phyloP scores from a whole-genome alignment of 2,888 invertebrate genomes.

The Apoda limacodes region DNA sequence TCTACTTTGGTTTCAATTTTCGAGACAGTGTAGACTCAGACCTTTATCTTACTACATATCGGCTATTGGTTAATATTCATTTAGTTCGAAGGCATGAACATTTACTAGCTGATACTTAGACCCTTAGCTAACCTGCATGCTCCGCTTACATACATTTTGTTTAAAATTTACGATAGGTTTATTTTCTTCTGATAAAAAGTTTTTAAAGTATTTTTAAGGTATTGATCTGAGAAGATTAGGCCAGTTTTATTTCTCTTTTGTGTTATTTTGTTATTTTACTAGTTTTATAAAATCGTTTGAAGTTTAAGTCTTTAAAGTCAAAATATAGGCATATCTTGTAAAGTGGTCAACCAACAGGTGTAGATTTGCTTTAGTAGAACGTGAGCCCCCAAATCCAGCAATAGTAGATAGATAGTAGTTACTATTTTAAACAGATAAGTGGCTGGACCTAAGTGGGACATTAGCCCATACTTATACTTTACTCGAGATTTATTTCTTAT shows the following conservation, averaged over 20 bases:
- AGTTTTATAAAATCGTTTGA: conserved; percentile 21
- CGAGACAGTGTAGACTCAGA: too few species aligned
- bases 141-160: too few species aligned
- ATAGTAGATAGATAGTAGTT: conserved; percentile 20
- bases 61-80: too few species aligned
- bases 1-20: too few species aligned
- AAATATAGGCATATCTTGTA: conserved; percentile 13
- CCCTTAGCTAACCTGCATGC: too few species aligned
- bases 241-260: conserved; percentile 16
- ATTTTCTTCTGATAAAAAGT: conserved; percentile 1
- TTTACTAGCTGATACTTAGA: too few species aligned
- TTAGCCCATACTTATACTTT: conserved; percentile 12
- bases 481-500: too few species aligned
- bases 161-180: too few species aligned
- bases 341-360: conserved; percentile 16
- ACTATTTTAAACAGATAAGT: conserved; percentile 17
- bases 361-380: conserved; percentile 18
- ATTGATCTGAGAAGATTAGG: conserved; percentile 18
- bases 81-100: too few species aligned
- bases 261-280: conserved; percentile 15
- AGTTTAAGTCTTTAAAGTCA: conserved; percentile 21
- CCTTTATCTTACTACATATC: too few species aligned
- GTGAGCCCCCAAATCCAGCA: conserved; percentile 18
- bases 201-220: conserved; percentile 11
- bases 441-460: conserved; percentile 19